phyloP scores from a whole-genome alignment of 2,113 vertebrate genomes.

The Semicossyphus pulcher region DNA sequence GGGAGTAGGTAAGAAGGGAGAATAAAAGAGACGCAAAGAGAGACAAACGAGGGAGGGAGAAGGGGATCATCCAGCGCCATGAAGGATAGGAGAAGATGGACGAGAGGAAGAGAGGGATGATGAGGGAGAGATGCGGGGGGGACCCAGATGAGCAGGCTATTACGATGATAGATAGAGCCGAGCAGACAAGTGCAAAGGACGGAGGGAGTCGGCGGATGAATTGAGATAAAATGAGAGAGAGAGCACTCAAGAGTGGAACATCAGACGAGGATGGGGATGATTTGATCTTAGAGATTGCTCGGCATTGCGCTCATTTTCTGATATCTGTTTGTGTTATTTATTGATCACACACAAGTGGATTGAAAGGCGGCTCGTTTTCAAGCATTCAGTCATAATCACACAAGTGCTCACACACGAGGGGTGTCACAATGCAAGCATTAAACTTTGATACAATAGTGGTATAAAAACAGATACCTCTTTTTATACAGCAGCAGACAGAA shows the following conservation, averaged over 20 bases:
- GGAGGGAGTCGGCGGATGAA: slow-evolving; percentile 35
- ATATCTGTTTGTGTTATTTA: no score
- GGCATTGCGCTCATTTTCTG: no score
- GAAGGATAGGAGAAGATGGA: slow-evolving; percentile 46
- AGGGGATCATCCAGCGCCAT: slow-evolving; percentile 53
- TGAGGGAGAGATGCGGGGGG: slow-evolving; percentile 45
- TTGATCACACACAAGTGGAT: no score
- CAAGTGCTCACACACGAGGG: no score
- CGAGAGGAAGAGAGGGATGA: slow-evolving; percentile 51
- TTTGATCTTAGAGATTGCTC: slow-evolving; percentile 6
- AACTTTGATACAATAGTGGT: no score
- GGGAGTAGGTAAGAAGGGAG: not conserved
- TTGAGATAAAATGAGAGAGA: slow-evolving; percentile 39
- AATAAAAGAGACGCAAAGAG: not conserved
- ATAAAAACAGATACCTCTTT: no score
- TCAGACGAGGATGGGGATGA: slow-evolving; percentile 1
- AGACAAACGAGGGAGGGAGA: slow-evolving; percentile 59
- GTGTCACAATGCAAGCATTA: no score
- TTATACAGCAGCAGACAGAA: no score
- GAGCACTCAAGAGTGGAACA: not conserved
- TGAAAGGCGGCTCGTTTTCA: no score
- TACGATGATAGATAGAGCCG: slow-evolving; percentile 58
- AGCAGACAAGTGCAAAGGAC: slow-evolving; percentile 33
- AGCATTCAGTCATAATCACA: no score
- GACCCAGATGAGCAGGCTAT: slow-evolving; percentile 56